Evolutionary conservation across 2,113 vertebrate species (phyloP), one percentile per base, ranked within the genome.

Genomic region (Anhinga anhinga): DNA sequence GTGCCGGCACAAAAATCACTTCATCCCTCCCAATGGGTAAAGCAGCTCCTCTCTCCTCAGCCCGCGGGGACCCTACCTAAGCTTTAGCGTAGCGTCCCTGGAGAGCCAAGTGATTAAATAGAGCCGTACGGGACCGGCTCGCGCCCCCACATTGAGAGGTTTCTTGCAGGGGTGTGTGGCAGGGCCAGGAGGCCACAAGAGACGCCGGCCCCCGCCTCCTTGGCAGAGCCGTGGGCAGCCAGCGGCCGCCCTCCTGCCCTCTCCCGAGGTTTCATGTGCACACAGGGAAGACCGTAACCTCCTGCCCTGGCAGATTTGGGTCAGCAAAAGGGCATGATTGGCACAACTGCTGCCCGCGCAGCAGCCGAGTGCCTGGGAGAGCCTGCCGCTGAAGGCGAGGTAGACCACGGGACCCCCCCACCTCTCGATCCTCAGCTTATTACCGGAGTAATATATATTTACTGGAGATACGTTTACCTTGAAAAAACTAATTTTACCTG

Each of bases 181-280:
- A 86, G 40, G 70, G 34, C 20, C 15, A 26, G 59, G 77, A 56
- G 72, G 58, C 49, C 27, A 23, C 9, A 8, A 7, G 32, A 58
- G 42, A 40, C 0, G 0, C 7, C 0, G 0, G 27, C 13, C 15
- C 13, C 17, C 10, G 11, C 45, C 95, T 97, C 29, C 89, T 7
- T 1, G 97, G 98, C 4, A n/a, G 88, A 42, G 97, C 16, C 85
- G 14, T 3, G 32, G 52, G 34, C 8, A 34, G 74, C 97, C 97
- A 1, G 34, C 52, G 5, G 3, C 69, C 49, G n/a, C 76, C 77
- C 45, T 61, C 96, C 98, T 98, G 9, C 97, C 89, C 7, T 78
- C 85, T 26, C 98, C 97, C n/a, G 97, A 98, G 98, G 97, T 98
- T 56, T 44, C 65, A 8, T 2, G 5, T 10, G 18, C 44, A 56